Base-by-base conservation (phyloP, 1,140 invertebrate species). In the Dufourea novaeangliae region DNA sequence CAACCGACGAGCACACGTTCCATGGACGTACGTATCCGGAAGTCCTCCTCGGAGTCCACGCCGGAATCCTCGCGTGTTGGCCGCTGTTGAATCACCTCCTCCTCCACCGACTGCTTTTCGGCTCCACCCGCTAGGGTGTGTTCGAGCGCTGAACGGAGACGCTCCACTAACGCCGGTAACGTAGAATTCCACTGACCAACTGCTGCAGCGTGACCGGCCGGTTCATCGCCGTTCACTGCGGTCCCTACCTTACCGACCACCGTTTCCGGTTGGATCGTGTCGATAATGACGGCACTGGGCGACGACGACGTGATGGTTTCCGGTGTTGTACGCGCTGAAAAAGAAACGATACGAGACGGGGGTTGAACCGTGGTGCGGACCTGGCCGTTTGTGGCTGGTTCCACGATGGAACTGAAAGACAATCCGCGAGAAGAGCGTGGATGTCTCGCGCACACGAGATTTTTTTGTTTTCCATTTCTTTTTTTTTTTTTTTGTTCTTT, bases 101-200 rank as follows among this genome's bases (percentile, higher is more conserved):
- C 88, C 87, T n/a, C 5, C 20, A 84, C 63, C 78, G 87, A 44
- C 83, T 85, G 63, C 82, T 86, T 68, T 62, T n/a, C 44, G 10
- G 27, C 46, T 17, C 6, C 20, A 88, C 79, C 6, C 20, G 88
- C 79, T 83, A 88, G 87, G 29, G 88, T 91, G 57, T 88, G 80
- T 82, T 92, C 91, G 79, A 93, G 88, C 34, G 88, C 91, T 72
- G 91, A 88, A 70, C 91, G 89, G 25, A 92, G 91, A 77, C 89
- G 87, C 69, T 92, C 91, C 81, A 92, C 90, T 90, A 93, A 90
- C 87, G 90, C 84, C 74, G 91, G 91, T 88, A 92, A 88, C 88
- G 91, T n/a, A n/a, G n/a, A 91, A 91, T 92, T 92, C 88, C 90
- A 92, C 91, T 92, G 91, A 90, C 90, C 92, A 63, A 80, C 70